Percentiles rank a stretch among this genome's conserved stretches.
These are phyloP conservation scores for Sesamia inferens DNA, from an alignment of 2,888 invertebrate genomes.

Conservation along the genomic window DNA sequence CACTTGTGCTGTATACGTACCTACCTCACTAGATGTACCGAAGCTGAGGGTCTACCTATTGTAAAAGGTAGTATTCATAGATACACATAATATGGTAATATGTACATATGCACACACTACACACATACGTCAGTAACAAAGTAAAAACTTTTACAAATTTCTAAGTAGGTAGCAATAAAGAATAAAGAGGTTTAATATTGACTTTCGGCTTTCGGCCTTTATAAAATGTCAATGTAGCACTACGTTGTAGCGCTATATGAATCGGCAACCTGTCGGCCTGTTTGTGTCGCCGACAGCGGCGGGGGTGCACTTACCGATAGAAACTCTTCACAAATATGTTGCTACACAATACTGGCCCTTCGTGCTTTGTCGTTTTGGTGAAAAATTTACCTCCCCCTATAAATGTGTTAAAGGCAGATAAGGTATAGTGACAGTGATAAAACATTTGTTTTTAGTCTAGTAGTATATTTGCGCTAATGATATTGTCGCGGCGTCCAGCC, in stretches of 20 bases:
- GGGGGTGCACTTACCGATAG: conserved; percentile 33
- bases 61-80: not conserved
- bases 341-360: conserved; percentile 19
- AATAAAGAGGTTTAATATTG: conserved; percentile 41
- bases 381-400: not conserved
- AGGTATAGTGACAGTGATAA: not conserved
- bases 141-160: conserved; percentile 33
- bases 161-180: conserved; percentile 16
- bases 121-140: conserved; percentile 8
- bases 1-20: not conserved
- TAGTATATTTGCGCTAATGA: not conserved
- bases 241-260: conserved; percentile 43
- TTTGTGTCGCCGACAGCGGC: conserved; percentile 32
- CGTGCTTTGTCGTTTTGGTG: conserved; percentile 7
- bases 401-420: not conserved
- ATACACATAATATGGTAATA: too few relatives aligned
- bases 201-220: conserved; percentile 42
- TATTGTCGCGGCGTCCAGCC: too few relatives aligned
- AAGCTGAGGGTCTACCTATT: conserved; percentile 13
- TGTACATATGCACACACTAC: not conserved
- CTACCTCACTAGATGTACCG: not conserved
- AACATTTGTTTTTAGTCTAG: not conserved
- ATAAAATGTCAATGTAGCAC: conserved; percentile 47
- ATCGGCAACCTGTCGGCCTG: conserved; percentile 52
- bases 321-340: conserved; percentile 36